These are phyloP conservation scores for Drosophila punjabiensis DNA, from an alignment of 1,140 invertebrate species.

Conservation along the genomic window DNA sequence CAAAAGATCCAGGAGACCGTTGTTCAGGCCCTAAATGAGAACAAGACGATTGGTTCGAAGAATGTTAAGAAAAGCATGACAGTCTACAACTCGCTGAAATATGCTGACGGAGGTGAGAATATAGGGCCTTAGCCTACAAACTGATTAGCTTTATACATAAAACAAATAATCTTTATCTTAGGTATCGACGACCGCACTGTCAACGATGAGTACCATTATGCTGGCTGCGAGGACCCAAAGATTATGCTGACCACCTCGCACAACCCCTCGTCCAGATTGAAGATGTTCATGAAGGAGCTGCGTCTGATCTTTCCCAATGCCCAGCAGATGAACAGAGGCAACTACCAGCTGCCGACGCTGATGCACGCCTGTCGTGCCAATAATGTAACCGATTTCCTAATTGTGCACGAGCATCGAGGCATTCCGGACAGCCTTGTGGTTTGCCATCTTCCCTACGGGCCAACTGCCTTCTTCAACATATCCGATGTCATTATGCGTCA, in stretches of 20 bases:
- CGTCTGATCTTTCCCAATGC: constrained; percentile 98
- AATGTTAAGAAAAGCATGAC: constrained; percentile 39
- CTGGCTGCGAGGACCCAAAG: constrained; percentile 99
- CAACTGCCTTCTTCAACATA: constrained; percentile 98
- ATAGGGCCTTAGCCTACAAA: neutral
- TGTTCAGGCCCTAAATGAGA: constrained; percentile 86
- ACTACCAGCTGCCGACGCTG: constrained; percentile 97
- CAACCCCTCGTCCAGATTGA: constrained; percentile 97
- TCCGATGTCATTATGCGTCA: constrained; percentile 98
- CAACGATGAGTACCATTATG: constrained; percentile 97
- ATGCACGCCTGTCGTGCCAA: constrained; percentile 97
- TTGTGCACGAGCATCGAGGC: constrained; percentile 97
- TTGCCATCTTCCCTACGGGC: constrained; percentile 98
- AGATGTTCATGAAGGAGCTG: constrained; percentile 99
- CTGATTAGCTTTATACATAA: too few relatives aligned
- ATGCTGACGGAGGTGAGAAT: constrained; percentile 47
- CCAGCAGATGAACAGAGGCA: constrained; percentile 98
- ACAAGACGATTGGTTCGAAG: constrained; percentile 47
- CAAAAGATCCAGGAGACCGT: constrained; percentile 96
- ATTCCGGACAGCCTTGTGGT: constrained; percentile 95
- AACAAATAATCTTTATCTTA: constrained; percentile 13
- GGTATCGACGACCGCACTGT: constrained; percentile 30
- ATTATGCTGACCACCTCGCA: constrained; percentile 99
- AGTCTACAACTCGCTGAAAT: constrained; percentile 60
- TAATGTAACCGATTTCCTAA: constrained; percentile 98